Base-by-base conservation (phyloP, 2,113 vertebrate species). In the Cardinalis cardinalis region DNA sequence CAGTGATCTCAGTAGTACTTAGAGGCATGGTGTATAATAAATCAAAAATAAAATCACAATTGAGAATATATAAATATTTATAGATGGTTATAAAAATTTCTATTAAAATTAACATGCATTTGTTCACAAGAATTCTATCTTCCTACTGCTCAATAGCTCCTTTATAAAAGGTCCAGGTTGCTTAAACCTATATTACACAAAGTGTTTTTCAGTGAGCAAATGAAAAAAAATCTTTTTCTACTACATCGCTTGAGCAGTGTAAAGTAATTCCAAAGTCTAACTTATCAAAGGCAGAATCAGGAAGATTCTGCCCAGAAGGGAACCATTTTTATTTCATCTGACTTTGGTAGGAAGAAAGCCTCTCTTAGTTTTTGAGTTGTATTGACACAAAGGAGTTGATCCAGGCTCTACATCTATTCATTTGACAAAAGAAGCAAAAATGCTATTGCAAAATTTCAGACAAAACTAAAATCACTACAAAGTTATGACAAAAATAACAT, bases 201-300 rank as follows among this genome's bases (percentile, higher is more conserved):
- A 84, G 16, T n/a, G 3, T 65, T 52, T 66, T 86, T 70, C 40
- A 59, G 31, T 28, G 21, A 84, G 6, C 3, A 70, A 43, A 55
- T 53, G 31, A 40, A 91, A 76, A 84, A 8, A 9, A 2, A 7
- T 7, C 1, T 36, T 69, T 38, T 92, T 60, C 24, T 84, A 36
- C 24, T 69, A 6, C 7, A 26, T 56, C 0, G 0, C 5, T 68
- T 59, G 32, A 28, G 32, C 15, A 48, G 2, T 32, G 13, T 65
- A 68, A 79, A 69, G 13, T n/a, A 77, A 70, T 73, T 65, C 12
- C 46, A 38, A 74, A 81, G 10, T 81, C 10, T 84, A 36, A 11
- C 13, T 52, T 61, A 88, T 55, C 34, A 69, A n/a, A 83, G 34
- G 10, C n/a, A 91, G 53, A 76, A 64, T 69, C 7, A 49, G 23